Conservation (phyloP, 2,113 vertebrate species). For the Neogale vison region DNA sequence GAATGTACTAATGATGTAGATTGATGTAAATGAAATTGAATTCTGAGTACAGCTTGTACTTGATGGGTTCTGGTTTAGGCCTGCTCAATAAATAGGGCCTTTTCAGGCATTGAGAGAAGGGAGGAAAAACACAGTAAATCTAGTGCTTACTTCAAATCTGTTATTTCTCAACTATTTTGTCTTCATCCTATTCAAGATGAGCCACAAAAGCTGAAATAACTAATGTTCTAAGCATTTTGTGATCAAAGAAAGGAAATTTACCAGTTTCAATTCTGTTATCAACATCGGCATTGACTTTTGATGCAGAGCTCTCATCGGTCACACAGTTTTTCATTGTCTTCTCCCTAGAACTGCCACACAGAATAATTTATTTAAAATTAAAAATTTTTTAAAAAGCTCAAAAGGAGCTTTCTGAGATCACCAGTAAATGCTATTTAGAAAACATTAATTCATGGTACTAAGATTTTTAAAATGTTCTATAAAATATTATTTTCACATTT, state of each 20-base stretch:
- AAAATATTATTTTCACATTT: slow-evolving; percentile 42
- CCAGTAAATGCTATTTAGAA: slow-evolving; percentile 49
- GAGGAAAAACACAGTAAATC: slow-evolving; percentile 36
- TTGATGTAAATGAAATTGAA: slow-evolving; percentile 49
- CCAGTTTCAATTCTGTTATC: slow-evolving; percentile 64
- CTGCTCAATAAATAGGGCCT: neutral
- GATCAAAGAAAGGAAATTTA: slow-evolving; percentile 54
- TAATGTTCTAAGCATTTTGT: slow-evolving; percentile 31
- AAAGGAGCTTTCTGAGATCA: slow-evolving; percentile 24
- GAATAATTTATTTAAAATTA: slow-evolving; percentile 58
- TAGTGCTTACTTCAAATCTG: slow-evolving; percentile 18
- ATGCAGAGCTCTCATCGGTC: slow-evolving; percentile 52
- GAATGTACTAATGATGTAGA: slow-evolving; percentile 32
- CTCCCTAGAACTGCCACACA: slow-evolving; percentile 65
- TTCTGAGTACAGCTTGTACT: slow-evolving; percentile 55
- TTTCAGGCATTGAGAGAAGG: neutral
- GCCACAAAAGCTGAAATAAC: slow-evolving; percentile 1
- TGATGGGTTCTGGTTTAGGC: neutral
- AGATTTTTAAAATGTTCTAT: slow-evolving; percentile 6
- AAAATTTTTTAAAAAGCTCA: neutral
- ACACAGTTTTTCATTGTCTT: slow-evolving; percentile 69
- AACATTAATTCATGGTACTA: slow-evolving; percentile 33
- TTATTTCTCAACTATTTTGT: slow-evolving; percentile 35
- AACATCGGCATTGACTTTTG: slow-evolving; percentile 54
- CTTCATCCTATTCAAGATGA: slow-evolving; percentile 7